Base-by-base conservation (phyloP, 1,140 invertebrate species). In the Pectinophora gossypiella region DNA sequence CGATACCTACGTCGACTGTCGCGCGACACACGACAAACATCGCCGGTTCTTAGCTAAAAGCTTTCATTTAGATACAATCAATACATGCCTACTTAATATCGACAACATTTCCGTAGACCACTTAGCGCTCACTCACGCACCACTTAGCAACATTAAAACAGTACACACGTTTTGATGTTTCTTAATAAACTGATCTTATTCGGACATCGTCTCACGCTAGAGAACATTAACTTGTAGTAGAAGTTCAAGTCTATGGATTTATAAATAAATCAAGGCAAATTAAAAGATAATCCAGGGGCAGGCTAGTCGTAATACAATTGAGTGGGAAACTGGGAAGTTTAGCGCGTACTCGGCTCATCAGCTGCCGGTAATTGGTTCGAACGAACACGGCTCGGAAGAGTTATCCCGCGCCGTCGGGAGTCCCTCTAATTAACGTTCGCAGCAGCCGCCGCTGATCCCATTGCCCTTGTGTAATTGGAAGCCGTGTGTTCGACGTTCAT, bases 351-450 rank as follows among this genome's bases (percentile, higher is more conserved):
- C n/a, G n/a, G n/a, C n/a, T n/a, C n/a, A n/a, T n/a, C n/a, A n/a
- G n/a, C n/a, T n/a, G 67, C 69, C 71, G 72, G 70, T 82, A 81
- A 81, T 83, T 83, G 76, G 76, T 74, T 74, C 59, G 68, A 68
- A 23, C 47, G 57, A 51, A 49, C 55, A 57, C 44, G 53, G 54
- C 57, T 59, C 61, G 68, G 57, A 62, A 68, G 67, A 61, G 62
- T 56, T 55, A 51, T 44, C 51, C 32, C 47, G 45, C 63, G 56
- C 50, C n/a, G n/a, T n/a, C 62, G 66, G 65, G 72, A 71, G 64
- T 72, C 65, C 61, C 73, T 74, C 71, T 80, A 85, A 85, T 85
- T 85, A 81, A 77, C 65, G 68, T 63, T 73, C 57, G 48, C 59
- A n/a, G n/a, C n/a, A 69, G 70, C 59, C 64, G 56, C 42, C 64